phyloP scores from a whole-genome alignment of 2,888 invertebrate genomes.

The Scaptomyza reducta region DNA sequence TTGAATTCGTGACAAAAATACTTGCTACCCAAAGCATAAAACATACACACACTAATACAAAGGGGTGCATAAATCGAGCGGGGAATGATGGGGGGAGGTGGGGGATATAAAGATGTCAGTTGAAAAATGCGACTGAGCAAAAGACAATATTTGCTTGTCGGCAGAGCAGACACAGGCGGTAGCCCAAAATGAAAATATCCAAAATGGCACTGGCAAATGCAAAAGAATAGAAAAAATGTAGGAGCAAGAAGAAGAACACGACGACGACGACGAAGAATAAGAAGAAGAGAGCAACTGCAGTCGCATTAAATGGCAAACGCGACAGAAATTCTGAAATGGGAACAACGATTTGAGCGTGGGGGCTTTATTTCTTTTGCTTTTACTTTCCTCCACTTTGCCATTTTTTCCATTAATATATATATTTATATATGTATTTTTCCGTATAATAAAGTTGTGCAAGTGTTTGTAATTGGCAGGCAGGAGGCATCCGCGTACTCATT shows the following conservation, averaged over 20 bases:
- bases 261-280: conserved; percentile 11
- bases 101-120: conserved; percentile 29
- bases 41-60: not conserved
- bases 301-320: conserved; percentile 57
- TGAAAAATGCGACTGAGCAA: conserved; percentile 68
- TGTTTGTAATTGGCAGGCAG: conserved; percentile 3
- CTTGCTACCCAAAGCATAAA: conserved; percentile 11
- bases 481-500: not conserved
- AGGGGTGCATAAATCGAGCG: conserved; percentile 23
- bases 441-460: conserved; percentile 4
- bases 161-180: conserved; percentile 36
- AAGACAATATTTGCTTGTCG: conserved; percentile 76
- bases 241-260: conserved; percentile 8
- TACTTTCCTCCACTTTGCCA: not conserved
- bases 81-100: not conserved
- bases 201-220: conserved; percentile 12
- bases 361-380: not conserved
- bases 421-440: too few species aligned
- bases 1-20: conserved; percentile 79
- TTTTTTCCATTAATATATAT: not conserved
- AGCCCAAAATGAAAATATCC: conserved; percentile 47
- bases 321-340: conserved; percentile 31
- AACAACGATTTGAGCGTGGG: conserved; percentile 11
- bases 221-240: not conserved
- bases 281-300: conserved; percentile 39